Conservation (phyloP, 2,797 vertebrate species). For the Lepidocolaptes lacrymiger region DNA sequence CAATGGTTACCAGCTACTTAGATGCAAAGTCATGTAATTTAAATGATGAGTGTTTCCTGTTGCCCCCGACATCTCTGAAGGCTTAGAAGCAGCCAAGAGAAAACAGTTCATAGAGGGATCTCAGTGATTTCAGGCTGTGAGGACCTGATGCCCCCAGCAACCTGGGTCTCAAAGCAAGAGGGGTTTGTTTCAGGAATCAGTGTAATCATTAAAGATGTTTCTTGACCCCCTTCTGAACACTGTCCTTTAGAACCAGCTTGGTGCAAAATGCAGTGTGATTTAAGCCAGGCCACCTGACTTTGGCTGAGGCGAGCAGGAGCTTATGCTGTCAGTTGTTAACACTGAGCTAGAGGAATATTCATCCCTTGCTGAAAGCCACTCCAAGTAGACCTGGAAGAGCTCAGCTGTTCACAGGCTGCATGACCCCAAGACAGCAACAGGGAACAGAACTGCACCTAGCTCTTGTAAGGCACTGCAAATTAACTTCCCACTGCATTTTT, state of each 20-base stretch:
- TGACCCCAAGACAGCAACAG: neutral
- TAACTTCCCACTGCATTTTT: neutral
- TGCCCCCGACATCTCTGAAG: neutral
- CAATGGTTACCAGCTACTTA: neutral
- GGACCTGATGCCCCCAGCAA: neutral
- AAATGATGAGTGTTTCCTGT: neutral
- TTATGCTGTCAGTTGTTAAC: neutral
- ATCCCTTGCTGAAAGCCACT: neutral
- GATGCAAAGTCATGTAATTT: neutral
- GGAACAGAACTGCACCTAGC: neutral
- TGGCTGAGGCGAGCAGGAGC: neutral
- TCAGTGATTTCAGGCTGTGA: neutral
- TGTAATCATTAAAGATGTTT: neutral
- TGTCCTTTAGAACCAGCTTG: neutral
- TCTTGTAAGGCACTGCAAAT: neutral
- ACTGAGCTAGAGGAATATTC: neutral
- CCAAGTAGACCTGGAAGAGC: neutral
- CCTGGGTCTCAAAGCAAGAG: neutral
- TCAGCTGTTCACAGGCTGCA: neutral
- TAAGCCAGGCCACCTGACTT: neutral
- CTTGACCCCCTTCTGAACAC: neutral
- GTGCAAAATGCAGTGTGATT: neutral
- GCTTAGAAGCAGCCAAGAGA: neutral
- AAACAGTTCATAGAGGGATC: neutral
- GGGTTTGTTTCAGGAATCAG: neutral